phyloP scores from a whole-genome alignment of 2,888 invertebrate species.

The Schizaphis graminum region DNA sequence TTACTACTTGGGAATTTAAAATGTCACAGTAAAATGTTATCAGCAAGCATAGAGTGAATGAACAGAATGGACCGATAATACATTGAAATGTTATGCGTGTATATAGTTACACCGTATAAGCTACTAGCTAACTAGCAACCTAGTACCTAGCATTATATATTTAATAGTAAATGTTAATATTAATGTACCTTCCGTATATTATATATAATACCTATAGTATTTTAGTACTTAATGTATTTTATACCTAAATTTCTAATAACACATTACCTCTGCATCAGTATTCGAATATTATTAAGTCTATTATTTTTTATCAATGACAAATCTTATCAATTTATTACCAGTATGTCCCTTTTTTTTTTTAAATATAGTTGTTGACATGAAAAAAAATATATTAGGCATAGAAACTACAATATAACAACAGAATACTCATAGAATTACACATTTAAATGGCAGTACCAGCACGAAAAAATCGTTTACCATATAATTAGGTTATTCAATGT shows the following conservation, averaged over 20 bases:
- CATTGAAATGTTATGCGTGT: not conserved
- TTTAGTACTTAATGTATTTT: not conserved
- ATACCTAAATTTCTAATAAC: not conserved
- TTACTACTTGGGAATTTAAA: not conserved
- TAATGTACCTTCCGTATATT: not conserved
- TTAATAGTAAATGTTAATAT: too few relatives aligned
- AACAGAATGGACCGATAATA: not conserved
- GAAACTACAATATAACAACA: not conserved
- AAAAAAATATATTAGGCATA: not conserved
- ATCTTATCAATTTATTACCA: not conserved
- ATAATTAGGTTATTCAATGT: constrained; percentile 34
- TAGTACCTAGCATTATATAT: too few relatives aligned
- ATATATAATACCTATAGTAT: not conserved
- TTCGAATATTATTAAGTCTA: not conserved
- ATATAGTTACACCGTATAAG: not conserved
- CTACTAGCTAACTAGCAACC: too few relatives aligned
- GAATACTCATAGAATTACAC: not conserved
- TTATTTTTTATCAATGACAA: not conserved
- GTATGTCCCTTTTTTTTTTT: not conserved
- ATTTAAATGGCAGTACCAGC: constrained; percentile 12
- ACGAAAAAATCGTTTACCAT: not conserved
- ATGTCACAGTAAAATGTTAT: not conserved
- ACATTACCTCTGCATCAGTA: not conserved
- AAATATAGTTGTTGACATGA: not conserved
- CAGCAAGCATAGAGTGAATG: not conserved